Percentiles rank a stretch among this genome's conserved stretches.
phyloP scores from a whole-genome alignment of 2,888 invertebrate genomes.

The Sceliomorpha sp. region DNA sequence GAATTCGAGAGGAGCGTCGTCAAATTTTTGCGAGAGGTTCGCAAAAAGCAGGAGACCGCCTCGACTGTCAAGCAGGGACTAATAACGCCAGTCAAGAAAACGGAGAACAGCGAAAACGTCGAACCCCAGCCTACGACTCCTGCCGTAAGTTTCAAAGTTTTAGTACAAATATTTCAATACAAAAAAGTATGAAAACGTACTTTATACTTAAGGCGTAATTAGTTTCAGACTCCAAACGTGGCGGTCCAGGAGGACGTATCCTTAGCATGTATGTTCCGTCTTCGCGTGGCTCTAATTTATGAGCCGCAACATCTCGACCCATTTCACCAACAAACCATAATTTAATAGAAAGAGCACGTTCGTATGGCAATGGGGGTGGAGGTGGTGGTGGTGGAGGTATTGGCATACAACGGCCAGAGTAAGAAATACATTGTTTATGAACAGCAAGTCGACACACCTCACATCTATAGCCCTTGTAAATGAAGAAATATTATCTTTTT shows the following conservation, averaged over 20 bases:
- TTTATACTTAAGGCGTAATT: slow-evolving; percentile 92
- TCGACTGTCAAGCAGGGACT: slow-evolving; percentile 19
- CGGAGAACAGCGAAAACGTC: no score
- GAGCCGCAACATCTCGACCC: slow-evolving; percentile 89
- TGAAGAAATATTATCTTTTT: not conserved
- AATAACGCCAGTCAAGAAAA: not conserved
- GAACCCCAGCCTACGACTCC: no score
- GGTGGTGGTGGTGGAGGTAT: slow-evolving; percentile 84
- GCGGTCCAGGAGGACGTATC: slow-evolving; percentile 86
- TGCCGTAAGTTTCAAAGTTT: no score
- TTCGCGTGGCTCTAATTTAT: slow-evolving; percentile 87
- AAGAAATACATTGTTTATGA: slow-evolving; percentile 93
- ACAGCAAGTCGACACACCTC: slow-evolving; percentile 90
- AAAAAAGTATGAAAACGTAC: no score
- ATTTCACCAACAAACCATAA: slow-evolving; percentile 92
- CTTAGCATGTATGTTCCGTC: slow-evolving; percentile 93
- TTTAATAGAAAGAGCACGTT: slow-evolving; percentile 81
- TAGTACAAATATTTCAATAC: no score
- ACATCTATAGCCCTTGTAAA: slow-evolving; percentile 90
- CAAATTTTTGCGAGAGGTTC: slow-evolving; percentile 71
- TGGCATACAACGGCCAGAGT: slow-evolving; percentile 86
- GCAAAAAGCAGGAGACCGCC: slow-evolving; percentile 72
- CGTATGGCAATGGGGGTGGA: slow-evolving; percentile 82
- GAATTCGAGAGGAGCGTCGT: slow-evolving; percentile 78
- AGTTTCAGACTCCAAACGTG: slow-evolving; percentile 84